phyloP scores from a whole-genome alignment of 2,888 invertebrate genomes.

The Chloroclystis v-ata region DNA sequence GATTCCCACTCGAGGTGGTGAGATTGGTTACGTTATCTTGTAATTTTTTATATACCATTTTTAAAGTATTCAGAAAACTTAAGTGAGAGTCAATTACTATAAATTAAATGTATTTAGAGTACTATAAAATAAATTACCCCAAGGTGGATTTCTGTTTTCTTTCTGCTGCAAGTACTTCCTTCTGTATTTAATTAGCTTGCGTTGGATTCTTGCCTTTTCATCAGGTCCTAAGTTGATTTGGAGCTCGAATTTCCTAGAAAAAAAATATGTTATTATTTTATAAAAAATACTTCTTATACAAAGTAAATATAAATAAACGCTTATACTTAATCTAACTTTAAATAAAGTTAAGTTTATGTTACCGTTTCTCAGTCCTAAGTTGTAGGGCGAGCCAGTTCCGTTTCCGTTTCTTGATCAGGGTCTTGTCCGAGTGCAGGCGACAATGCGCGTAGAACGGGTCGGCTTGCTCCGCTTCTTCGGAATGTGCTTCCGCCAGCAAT shows the following conservation, averaged over 20 bases:
- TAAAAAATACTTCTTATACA: too few relatives aligned
- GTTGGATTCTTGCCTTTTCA: slow-evolving; percentile 85
- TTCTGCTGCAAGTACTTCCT: slow-evolving; percentile 89
- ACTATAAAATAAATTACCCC: slow-evolving; percentile 80
- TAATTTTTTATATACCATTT: too few relatives aligned
- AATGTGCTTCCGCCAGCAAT: slow-evolving; percentile 93
- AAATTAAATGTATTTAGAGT: background rate
- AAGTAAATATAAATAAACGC: too few relatives aligned
- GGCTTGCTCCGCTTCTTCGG: slow-evolving; percentile 93
- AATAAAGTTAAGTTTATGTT: too few relatives aligned
- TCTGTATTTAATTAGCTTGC: slow-evolving; percentile 90
- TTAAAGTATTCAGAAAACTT: too few relatives aligned
- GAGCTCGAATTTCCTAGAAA: slow-evolving; percentile 73
- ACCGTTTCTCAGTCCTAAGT: slow-evolving; percentile 85
- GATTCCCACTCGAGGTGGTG: too few relatives aligned
- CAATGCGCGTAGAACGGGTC: slow-evolving; percentile 99
- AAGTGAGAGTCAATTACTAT: too few relatives aligned
- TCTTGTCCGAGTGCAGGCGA: slow-evolving; percentile 95
- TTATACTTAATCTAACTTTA: too few relatives aligned
- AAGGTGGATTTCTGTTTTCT: slow-evolving; percentile 85
- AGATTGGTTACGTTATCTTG: too few relatives aligned
- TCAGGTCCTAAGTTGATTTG: slow-evolving; percentile 80
- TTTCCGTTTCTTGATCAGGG: slow-evolving; percentile 86
- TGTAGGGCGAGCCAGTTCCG: slow-evolving; percentile 93
- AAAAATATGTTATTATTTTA: background rate